Evolutionary conservation across 2,113 vertebrate species (phyloP), one percentile per base, ranked within the genome.

Genomic region (Laticauda colubrina): DNA sequence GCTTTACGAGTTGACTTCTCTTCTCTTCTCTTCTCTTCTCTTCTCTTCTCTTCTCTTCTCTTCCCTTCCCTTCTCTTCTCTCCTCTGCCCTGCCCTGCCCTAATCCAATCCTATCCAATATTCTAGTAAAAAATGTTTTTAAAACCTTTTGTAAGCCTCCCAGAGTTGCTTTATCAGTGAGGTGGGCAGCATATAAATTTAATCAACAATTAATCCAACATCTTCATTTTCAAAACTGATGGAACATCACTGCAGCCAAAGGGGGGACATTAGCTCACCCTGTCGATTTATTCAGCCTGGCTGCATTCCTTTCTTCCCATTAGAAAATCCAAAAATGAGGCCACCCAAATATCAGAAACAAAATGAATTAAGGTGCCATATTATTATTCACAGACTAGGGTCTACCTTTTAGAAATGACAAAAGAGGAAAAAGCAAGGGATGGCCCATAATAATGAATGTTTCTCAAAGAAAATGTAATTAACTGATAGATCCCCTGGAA

Each of bases 391-490:
- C 59, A 87, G 29, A 87, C 53, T 34, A 92, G 88, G 69, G 91
- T 88, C 48, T 86, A 3, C 92, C 69, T 97, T 93, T 94, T 75
- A 94, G 94, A 93, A 94, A 85, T 87, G 12, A 75, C 89, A 94
- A 88, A 94, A 93, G 93, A 21, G 91, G 90, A 12, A 57, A 48
- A 48, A 34, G 18, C 15, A 55, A 56, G 48, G 48, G 48, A 0
- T 4, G 1, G 11, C 21, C 23, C 90, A 53, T 94, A 89, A 95
- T 95, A 88, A 92, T 56, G 81, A 94, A 69, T 85, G 93, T 94
- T 95, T 94, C 94, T 93, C 5, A 94, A 95, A 95, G 91, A 29
- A 57, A 3, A 92, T 89, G 39, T 88, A 94, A 92, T 96, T 94
- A 95, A 39, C 85, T 85, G 10, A 59, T 39, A 51, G 81, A 87